phyloP scores from a whole-genome alignment of 2,113 vertebrate species.

The Psilopogon haemacephalus region DNA sequence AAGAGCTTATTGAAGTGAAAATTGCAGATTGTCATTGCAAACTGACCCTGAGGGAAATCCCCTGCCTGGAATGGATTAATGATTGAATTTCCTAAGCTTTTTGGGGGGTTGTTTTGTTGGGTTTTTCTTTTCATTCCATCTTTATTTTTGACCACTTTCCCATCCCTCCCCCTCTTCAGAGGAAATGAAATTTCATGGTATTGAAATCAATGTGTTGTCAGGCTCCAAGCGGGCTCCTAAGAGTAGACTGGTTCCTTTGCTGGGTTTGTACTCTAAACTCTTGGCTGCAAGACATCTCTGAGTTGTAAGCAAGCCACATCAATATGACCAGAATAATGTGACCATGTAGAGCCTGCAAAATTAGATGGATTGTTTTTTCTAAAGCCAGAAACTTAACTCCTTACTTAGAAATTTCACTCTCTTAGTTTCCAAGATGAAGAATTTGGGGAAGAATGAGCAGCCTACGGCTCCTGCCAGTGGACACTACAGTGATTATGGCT shows the following conservation, averaged over 20 bases:
- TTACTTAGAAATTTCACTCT: not conserved
- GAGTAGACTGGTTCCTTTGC: not conserved
- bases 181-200: conserved; percentile 26
- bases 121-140: not conserved
- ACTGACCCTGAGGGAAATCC: conserved; percentile 47
- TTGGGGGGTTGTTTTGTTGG: not conserved
- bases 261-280: not conserved
- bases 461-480: not conserved
- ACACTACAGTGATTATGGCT: not conserved
- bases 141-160: conserved; percentile 18
- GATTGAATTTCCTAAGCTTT: conserved; percentile 20
- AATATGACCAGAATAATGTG: not conserved
- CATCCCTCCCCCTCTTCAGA: not conserved
- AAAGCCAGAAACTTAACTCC: not conserved
- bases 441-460: not conserved
- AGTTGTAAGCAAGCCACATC: conserved; percentile 5
- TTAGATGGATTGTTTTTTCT: not conserved
- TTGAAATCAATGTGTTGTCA: not conserved
- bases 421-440: not conserved
- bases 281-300: not conserved
- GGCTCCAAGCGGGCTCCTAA: not conserved
- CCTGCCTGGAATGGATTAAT: not conserved
- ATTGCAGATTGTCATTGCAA: conserved; percentile 40
- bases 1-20: conserved; percentile 60
- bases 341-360: not conserved